These are phyloP conservation scores for Volucella inflata DNA, from an alignment of 2,888 invertebrate genomes.

Conservation along the genomic window DNA sequence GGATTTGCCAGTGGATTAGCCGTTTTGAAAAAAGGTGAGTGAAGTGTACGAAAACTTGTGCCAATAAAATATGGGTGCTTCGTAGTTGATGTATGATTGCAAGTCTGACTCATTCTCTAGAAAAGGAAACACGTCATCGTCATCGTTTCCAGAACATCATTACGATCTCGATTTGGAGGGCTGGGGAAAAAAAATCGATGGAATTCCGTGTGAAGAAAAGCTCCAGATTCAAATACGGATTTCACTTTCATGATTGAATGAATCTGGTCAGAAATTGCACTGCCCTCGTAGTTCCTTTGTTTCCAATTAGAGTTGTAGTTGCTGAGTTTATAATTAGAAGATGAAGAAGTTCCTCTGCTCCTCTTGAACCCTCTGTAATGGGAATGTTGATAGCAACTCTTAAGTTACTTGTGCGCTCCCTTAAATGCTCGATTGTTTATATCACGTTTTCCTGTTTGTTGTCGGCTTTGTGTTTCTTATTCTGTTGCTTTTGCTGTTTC, in stretches of 20 bases:
- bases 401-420: background rate
- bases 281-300: conserved; percentile 22
- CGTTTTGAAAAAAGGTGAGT: conserved; percentile 34
- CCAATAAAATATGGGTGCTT: background rate
- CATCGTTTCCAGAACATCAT: too few relatives aligned
- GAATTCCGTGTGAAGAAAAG: conserved; percentile 19
- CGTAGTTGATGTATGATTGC: background rate
- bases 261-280: background rate
- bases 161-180: background rate
- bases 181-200: conserved; percentile 53
- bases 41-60: background rate
- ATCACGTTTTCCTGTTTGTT: conserved; percentile 34
- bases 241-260: conserved; percentile 58
- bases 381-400: background rate
- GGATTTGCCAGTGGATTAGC: conserved; percentile 15
- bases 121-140: conserved; percentile 67
- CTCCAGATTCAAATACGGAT: conserved; percentile 6
- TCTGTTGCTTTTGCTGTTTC: conserved; percentile 16
- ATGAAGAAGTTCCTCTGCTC: conserved; percentile 13
- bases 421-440: conserved; percentile 38
- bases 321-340: background rate
- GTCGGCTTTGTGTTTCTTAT: conserved; percentile 12
- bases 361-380: background rate
- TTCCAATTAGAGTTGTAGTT: background rate
- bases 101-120: conserved; percentile 61